A percentile compares a stretch with the other conserved stretches of the same genome.
Conservation (phyloP, 2,888 invertebrate genomes). For the Leistus spinibarbis region DNA sequence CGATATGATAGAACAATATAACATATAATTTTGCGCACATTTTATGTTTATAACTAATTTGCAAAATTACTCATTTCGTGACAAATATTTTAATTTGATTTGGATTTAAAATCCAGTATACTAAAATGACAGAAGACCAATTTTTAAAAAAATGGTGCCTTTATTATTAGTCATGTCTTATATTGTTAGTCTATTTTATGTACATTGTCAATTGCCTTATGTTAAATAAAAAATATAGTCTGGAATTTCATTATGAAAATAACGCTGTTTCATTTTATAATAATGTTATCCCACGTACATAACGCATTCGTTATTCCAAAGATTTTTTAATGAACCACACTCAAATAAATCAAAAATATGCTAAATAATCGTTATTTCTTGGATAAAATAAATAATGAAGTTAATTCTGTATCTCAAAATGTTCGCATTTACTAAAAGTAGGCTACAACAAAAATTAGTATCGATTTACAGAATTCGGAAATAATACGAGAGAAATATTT, state of each 20-base stretch:
- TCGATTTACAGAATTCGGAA: too few species aligned
- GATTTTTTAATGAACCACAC: too few species aligned
- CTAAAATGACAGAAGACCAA: conserved; percentile 36
- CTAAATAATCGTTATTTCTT: too few species aligned
- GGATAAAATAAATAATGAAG: too few species aligned
- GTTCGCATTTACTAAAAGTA: too few species aligned
- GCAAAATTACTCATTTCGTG: not conserved
- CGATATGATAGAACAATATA: not conserved
- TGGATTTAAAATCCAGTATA: conserved; percentile 31
- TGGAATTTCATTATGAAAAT: conserved; percentile 36
- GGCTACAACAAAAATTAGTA: too few species aligned
- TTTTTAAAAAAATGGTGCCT: conserved; percentile 38
- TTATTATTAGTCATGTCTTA: conserved; percentile 40
- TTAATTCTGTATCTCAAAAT: too few species aligned
- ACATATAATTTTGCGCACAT: not conserved
- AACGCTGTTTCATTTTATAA: not conserved
- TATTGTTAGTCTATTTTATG: conserved; percentile 38
- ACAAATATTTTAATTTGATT: not conserved
- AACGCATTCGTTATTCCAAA: too few species aligned
- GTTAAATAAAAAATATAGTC: conserved; percentile 38
- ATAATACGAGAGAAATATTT: too few species aligned
- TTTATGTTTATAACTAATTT: too few species aligned
- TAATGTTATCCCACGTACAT: too few species aligned
- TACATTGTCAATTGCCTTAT: conserved; percentile 40
- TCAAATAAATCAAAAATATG: too few species aligned